Evolutionary conservation across 2,888 invertebrate genomes (phyloP).

Genomic region (Microctonus hyperodae): DNA sequence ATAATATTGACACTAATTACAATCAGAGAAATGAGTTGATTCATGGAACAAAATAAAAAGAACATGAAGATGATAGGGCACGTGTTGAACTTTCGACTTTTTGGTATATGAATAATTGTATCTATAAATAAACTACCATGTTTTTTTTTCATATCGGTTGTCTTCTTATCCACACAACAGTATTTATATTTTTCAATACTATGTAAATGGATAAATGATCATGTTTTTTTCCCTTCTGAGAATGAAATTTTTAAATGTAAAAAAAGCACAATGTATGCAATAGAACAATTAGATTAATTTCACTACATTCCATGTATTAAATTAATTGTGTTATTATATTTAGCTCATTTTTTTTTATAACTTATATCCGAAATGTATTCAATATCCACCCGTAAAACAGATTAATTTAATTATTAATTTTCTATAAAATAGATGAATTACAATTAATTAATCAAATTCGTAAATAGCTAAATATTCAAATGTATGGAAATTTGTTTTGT

Average conservation of each 20-base stretch:
- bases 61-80: conserved; percentile 35
- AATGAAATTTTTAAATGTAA: neutral
- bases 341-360: neutral
- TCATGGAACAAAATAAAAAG: conserved; percentile 40
- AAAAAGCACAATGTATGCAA: neutral
- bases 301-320: neutral
- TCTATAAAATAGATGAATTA: neutral
- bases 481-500: neutral
- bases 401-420: neutral
- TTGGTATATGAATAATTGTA: conserved; percentile 50
- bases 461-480: neutral
- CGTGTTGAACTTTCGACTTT: conserved; percentile 39
- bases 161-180: conserved; percentile 44
- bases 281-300: conserved; percentile 5
- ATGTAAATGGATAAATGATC: neutral
- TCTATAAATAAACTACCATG: conserved; percentile 54
- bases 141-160: conserved; percentile 41
- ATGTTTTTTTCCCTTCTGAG: neutral
- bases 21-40: conserved; percentile 25
- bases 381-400: neutral
- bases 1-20: conserved; percentile 12
- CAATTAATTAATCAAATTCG: neutral
- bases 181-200: conserved; percentile 33
- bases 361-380: neutral
- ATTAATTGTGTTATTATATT: conserved; percentile 2